Base-by-base conservation (phyloP, 2,888 invertebrate genomes). In the Melinaea menophilus region DNA sequence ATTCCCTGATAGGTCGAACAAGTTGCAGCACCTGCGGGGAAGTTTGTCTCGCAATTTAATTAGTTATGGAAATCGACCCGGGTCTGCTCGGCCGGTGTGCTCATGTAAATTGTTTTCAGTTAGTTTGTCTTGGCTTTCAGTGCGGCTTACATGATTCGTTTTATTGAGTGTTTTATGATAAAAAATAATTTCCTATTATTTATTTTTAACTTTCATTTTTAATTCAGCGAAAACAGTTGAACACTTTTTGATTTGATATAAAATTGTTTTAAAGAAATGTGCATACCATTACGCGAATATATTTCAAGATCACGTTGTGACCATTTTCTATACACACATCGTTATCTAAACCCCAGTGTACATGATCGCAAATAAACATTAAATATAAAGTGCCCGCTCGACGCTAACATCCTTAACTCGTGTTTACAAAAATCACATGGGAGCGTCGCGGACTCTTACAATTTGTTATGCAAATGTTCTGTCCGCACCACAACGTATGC, bases 401-500 rank as follows among this genome's bases (percentile, higher is more conserved):
- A 55, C 55, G 62, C 47, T 46, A 47, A 61, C 61, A 34, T 54
- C 68, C 62, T 70, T 72, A 71, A 66, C 65, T 71, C 66, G 62
- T 74, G 75, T 75, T 75, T 72, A 73, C 76, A 78, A 78, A 79
- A 77, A 75, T 80, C 79, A 71, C 80, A 67, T 54, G 80, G 80
- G 81, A 77, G 75, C 72, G 60, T 63, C 56, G 64, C 80, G 81
- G 81, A 79, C 81, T 84, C 84, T 84, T 84, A 86, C 88, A 88
- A 89, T 89, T 89, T 88, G 86, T 79, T 87, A 89, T 89, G 89
- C 85, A 88, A 89, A 89, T 89, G 81, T 85, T 79, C 75, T 62
- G 82, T 81, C 86, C 67, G 56, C 72, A 59, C 57, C 60, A 59
- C 66, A 58, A 55, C 31, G 13, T 57, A 35, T 35, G 61, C 47